Base-by-base conservation (phyloP, 2,888 invertebrate genomes). In the Melanophora roralis region DNA sequence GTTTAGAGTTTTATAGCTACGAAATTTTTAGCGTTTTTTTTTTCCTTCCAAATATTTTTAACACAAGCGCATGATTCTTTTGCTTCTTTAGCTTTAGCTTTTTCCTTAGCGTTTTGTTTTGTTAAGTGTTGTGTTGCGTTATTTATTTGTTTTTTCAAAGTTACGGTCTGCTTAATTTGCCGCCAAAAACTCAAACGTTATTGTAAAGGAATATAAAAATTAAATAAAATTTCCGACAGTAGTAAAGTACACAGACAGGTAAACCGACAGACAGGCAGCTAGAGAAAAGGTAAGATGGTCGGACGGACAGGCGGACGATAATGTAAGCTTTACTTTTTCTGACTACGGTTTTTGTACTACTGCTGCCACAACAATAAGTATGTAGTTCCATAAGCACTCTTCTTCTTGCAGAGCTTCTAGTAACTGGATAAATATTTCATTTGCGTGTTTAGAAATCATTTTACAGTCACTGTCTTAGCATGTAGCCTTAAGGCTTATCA, bases 371-470 rank as follows among this genome's bases (percentile, higher is more conserved):
- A 12, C 40, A 51, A 45, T 40, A 19, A 27, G 36, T 69, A 36
- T 36, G 11, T 8, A 34, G 4, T n/a, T n/a, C n/a, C n/a, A n/a
- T n/a, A 3, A 27, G 27, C 27, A 27, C 27, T 27, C 3, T 36
- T 36, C 14, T 40, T 27, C 23, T 49, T 45, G 72, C 45, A 76
- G 62, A 69, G 53, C 23, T 49, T 60, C 74, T 65, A 67, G 53
- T 40, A 72, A 80, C 80, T 81, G 83, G 83, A 85, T 85, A 84
- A 86, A 87, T 84, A 85, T 85, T 83, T 84, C 84, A 83, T 80
- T 87, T 84, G 87, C 87, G 88, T 87, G 87, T 85, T 88, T 86
- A 83, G 84, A 82, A 87, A 88, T 88, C 86, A 88, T 87, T 87
- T 87, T 86, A 84, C 81, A 86, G 88, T 85, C 87, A 85, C 85